Percentiles rank a stretch among this genome's conserved stretches.
Evolutionary conservation across 2,113 vertebrate genomes (phyloP).

Genomic region (Lagopus leucura): DNA sequence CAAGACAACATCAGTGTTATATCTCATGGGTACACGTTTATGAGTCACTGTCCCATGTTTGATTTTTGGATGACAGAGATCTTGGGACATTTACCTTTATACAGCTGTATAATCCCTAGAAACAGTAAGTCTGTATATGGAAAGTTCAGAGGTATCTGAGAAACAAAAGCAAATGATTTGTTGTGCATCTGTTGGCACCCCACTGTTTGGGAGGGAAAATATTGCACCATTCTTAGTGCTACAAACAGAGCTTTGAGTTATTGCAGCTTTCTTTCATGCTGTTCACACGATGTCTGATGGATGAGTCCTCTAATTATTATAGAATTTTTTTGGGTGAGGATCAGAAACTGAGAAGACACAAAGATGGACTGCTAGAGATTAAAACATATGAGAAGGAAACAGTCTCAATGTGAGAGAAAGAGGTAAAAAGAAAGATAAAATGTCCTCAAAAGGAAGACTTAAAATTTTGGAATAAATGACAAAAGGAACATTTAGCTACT

Average conservation of each 20-base stretch:
- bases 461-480: not conserved
- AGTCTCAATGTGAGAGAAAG: not conserved
- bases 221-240: not conserved
- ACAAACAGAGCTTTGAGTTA: not conserved
- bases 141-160: not conserved
- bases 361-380: not conserved
- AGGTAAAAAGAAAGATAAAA: not conserved
- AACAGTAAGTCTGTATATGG: not conserved
- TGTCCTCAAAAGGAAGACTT: not conserved
- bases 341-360: not conserved
- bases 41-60: not conserved
- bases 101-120: not conserved
- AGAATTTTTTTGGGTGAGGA: not conserved
- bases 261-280: not conserved
- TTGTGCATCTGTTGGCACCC: not conserved
- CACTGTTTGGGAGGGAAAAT: not conserved
- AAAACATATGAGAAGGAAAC: slow-evolving; percentile 12
- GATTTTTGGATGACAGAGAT: not conserved
- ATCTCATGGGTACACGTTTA: not conserved
- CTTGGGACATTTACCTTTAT: not conserved
- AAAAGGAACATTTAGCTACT: not conserved
- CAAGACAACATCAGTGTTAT: not conserved
- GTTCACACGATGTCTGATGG: slow-evolving; percentile 16
- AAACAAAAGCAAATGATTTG: not conserved
- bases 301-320: not conserved